Base-by-base conservation (phyloP, 2,113 vertebrate species). In the Nothobranchius kuhntae region DNA sequence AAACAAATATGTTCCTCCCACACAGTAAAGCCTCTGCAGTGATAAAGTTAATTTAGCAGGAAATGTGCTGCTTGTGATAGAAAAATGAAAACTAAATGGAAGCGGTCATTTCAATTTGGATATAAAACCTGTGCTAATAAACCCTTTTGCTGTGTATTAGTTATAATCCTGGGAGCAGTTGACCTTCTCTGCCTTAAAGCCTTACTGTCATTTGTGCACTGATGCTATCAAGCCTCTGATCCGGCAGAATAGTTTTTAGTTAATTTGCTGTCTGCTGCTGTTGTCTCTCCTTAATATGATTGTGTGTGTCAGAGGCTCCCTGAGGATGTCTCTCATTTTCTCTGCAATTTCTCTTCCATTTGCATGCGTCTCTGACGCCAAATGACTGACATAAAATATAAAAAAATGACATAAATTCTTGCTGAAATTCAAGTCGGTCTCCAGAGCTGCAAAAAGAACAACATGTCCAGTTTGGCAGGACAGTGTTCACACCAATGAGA, bases 201-300 rank as follows among this genome's bases (percentile, higher is more conserved):
- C 26, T 53, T 17, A 9, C 7, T 46, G 13, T 57, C 50, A 4
- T 46, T 65, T 47, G 59, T 48, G 40, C 13, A 53, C 35, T 14
- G 26, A 59, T 15, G 46, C 56, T 6, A 21, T 47, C 46, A 42
- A 60, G 6, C 21, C 51, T 52, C 21, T 50, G 65, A 50, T 57
- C n/a, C 59, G 50, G 40, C 21, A 48, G 36, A 40, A 62, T 70
- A 44, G 9, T 63, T 73, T 42, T 70, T 1, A 47, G 63, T 59
- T 75, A 44, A 63, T 75, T 69, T 67, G 54, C 55, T 64, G 55
- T 73, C 67, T 62, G 72, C 36, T 70, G 47, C 55, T 17, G 51
- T 67, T 69, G 66, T 74, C 57, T 77, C 4, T n/a, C 48, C 30
- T 4, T 57, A 60, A 69, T 71, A 24, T 38, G 36, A 77, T 48